A percentile compares a stretch with the other conserved stretches of the same genome.
These are phyloP conservation scores for Colistium nudipinnis DNA, from an alignment of 2,113 vertebrate species.

Conservation along the genomic window DNA sequence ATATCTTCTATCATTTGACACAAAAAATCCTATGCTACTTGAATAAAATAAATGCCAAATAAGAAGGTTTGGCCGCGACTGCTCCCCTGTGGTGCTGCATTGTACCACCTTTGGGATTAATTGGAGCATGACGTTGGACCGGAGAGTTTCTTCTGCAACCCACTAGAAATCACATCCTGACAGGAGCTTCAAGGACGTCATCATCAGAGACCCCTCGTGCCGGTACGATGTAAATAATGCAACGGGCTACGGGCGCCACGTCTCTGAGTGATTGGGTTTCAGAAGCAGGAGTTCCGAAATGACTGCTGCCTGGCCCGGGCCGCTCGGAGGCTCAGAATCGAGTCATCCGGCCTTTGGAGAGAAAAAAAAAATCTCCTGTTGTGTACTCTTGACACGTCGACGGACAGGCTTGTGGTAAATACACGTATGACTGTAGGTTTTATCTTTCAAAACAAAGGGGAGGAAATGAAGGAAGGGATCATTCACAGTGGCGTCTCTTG, in stretches of 20 bases:
- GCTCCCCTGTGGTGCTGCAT: constrained; percentile 41
- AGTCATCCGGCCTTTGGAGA: too few relatives aligned
- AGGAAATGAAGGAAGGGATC: neutral
- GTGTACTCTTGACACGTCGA: too few relatives aligned
- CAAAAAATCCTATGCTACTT: neutral
- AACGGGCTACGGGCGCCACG: neutral
- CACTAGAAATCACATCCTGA: neutral
- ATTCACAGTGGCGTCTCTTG: neutral
- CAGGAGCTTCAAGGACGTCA: neutral
- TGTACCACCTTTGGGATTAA: constrained; percentile 54
- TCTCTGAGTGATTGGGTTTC: constrained; percentile 23
- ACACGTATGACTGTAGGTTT: neutral
- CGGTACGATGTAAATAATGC: neutral
- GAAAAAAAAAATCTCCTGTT: too few relatives aligned
- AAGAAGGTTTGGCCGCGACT: constrained; percentile 29
- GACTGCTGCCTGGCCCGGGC: too few relatives aligned
- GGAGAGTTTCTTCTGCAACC: neutral
- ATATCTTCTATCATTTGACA: neutral
- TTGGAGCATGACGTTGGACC: constrained; percentile 59
- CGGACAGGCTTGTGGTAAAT: neutral
- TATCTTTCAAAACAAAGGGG: neutral
- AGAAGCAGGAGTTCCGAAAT: too few relatives aligned
- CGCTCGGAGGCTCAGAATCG: too few relatives aligned
- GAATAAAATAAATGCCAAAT: neutral
- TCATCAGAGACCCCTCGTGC: neutral